These are phyloP conservation scores for Pogonocichla stellata DNA, from an alignment of 2,113 vertebrate genomes.

Conservation along the genomic window DNA sequence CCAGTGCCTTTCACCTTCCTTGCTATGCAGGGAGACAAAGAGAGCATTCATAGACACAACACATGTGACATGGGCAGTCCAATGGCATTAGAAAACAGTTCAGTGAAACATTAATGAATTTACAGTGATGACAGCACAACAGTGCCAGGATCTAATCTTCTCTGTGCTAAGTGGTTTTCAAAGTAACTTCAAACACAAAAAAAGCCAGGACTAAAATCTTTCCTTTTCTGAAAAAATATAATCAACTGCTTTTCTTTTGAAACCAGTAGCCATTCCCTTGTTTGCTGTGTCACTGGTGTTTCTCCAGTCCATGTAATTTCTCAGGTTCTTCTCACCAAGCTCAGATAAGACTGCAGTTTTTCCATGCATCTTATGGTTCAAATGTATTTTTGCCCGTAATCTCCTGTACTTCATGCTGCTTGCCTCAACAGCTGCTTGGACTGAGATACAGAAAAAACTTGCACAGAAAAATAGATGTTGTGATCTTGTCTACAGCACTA, in stretches of 20 bases:
- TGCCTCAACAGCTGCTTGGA: background rate
- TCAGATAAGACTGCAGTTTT: background rate
- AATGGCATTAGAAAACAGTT: constrained; percentile 32
- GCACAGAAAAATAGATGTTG: background rate
- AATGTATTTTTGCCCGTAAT: background rate
- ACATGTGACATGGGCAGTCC: constrained; percentile 26
- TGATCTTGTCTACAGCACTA: background rate
- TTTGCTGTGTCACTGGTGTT: background rate
- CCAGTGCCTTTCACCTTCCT: constrained; percentile 9
- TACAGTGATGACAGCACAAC: constrained; percentile 10
- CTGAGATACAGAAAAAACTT: background rate
- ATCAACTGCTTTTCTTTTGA: background rate
- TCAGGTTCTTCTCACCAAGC: background rate
- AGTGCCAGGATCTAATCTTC: background rate
- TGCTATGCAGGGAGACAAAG: constrained; percentile 35
- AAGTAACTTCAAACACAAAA: background rate
- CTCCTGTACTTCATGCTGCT: background rate
- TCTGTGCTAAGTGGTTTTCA: background rate
- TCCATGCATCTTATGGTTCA: background rate
- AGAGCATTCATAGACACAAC: constrained; percentile 29
- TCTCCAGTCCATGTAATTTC: background rate
- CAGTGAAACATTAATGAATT: constrained; percentile 52
- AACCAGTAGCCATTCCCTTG: background rate
- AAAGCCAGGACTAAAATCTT: background rate
- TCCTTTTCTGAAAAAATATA: background rate